These are phyloP conservation scores for pig (Sus scrofa) DNA, from an alignment of 2,113 vertebrate species.

Conservation along the genomic window DNA sequence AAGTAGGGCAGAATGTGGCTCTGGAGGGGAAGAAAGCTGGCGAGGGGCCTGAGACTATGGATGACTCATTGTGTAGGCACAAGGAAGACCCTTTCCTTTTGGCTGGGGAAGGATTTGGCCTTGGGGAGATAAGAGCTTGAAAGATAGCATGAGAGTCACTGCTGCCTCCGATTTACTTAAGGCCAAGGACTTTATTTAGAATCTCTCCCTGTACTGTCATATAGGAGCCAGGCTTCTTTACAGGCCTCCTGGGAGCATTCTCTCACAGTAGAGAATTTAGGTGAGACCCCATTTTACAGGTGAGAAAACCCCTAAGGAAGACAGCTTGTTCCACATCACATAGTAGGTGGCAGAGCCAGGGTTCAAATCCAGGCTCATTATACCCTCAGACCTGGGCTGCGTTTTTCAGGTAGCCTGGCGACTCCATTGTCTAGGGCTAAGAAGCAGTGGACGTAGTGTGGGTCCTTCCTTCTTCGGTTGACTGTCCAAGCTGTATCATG, in stretches of 20 bases:
- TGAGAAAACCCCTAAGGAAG: constrained; percentile 30
- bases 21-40: background rate
- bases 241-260: background rate
- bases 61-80: background rate
- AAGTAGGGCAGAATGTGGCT: constrained; percentile 43
- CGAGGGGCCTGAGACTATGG: background rate
- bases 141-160: background rate
- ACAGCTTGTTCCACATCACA: background rate
- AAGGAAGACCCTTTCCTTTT: constrained; percentile 50
- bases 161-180: constrained; percentile 25
- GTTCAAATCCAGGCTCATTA: background rate
- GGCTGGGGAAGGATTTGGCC: constrained; percentile 36
- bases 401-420: background rate
- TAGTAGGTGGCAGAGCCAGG: background rate
- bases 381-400: background rate
- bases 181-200: background rate
- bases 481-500: background rate
- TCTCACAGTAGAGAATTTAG: background rate
- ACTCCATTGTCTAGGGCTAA: background rate
- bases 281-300: background rate
- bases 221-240: background rate
- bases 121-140: background rate
- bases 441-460: background rate
- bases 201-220: background rate
- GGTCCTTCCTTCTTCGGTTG: constrained; percentile 42